phyloP scores from a whole-genome alignment of 2,113 vertebrate species.

The Sylvilagus bachmani region DNA sequence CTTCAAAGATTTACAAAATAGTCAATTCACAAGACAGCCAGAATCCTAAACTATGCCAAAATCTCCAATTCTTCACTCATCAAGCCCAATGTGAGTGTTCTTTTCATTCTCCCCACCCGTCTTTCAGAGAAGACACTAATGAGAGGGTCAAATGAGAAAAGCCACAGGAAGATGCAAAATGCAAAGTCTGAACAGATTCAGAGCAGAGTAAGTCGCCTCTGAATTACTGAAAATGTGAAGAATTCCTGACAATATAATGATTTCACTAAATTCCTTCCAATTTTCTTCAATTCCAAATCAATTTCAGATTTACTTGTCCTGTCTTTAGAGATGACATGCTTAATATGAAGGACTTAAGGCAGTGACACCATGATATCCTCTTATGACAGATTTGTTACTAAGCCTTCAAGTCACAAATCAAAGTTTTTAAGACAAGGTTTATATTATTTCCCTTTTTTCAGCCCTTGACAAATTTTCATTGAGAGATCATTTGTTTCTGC shows the following conservation, averaged over 20 bases:
- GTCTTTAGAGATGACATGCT: conserved; percentile 58
- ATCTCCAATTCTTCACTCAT: background rate
- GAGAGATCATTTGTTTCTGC: background rate
- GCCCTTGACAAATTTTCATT: conserved; percentile 25
- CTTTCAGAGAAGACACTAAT: background rate
- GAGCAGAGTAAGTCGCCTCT: conserved; percentile 65
- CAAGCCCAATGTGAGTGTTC: background rate
- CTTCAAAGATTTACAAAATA: background rate
- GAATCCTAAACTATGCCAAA: background rate
- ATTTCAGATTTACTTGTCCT: conserved; percentile 65
- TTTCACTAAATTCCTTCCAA: conserved; percentile 62
- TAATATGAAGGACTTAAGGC: conserved; percentile 61
- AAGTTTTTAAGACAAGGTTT: conserved; percentile 60
- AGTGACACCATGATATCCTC: conserved; percentile 57
- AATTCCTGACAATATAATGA: conserved; percentile 78
- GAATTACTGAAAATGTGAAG: conserved; percentile 66
- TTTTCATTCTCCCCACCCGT: background rate
- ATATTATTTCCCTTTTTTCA: background rate
- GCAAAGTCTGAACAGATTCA: background rate
- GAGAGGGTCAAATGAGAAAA: background rate
- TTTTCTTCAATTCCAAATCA: conserved; percentile 78
- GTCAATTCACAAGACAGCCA: background rate
- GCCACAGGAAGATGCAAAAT: background rate
- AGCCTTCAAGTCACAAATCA: conserved; percentile 60
- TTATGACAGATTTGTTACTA: conserved; percentile 49